phyloP scores from a whole-genome alignment of 2,888 invertebrate genomes.

The Parnassius orleans region DNA sequence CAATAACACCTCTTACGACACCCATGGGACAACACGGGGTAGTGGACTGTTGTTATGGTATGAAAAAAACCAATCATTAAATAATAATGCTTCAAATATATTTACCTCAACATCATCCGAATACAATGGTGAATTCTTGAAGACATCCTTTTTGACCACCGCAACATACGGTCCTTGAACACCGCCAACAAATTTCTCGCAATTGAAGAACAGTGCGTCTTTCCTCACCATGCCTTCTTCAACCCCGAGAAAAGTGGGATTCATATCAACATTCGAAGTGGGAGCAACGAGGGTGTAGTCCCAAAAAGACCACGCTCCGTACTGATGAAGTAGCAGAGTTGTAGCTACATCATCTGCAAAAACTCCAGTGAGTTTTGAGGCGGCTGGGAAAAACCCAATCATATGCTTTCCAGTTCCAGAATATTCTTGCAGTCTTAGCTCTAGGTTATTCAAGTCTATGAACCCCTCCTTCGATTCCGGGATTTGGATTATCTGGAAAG shows the following conservation, averaged over 20 bases:
- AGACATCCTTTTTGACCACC: constrained; percentile 76
- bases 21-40: too few relatives aligned
- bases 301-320: constrained; percentile 93
- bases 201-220: constrained; percentile 93
- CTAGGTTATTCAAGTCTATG: constrained; percentile 88
- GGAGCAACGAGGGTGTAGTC: constrained; percentile 94
- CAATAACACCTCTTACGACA: too few relatives aligned
- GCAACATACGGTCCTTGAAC: constrained; percentile 89
- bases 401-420: constrained; percentile 83
- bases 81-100: background rate
- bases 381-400: constrained; percentile 92
- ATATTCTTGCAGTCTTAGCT: constrained; percentile 84
- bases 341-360: constrained; percentile 91
- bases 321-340: constrained; percentile 88
- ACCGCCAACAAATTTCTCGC: constrained; percentile 95
- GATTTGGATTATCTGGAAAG: constrained; percentile 86
- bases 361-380: constrained; percentile 94
- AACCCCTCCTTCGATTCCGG: constrained; percentile 89
- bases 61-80: too few relatives aligned
- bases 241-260: constrained; percentile 85
- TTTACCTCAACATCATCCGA: constrained; percentile 72
- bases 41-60: too few relatives aligned
- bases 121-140: constrained; percentile 64
- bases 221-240: constrained; percentile 88
- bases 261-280: constrained; percentile 90